A percentile compares a stretch with the other conserved stretches of the same genome.
These are phyloP conservation scores for Anas platyrhynchos DNA, from an alignment of 2,113 vertebrate genomes.

Conservation along the genomic window DNA sequence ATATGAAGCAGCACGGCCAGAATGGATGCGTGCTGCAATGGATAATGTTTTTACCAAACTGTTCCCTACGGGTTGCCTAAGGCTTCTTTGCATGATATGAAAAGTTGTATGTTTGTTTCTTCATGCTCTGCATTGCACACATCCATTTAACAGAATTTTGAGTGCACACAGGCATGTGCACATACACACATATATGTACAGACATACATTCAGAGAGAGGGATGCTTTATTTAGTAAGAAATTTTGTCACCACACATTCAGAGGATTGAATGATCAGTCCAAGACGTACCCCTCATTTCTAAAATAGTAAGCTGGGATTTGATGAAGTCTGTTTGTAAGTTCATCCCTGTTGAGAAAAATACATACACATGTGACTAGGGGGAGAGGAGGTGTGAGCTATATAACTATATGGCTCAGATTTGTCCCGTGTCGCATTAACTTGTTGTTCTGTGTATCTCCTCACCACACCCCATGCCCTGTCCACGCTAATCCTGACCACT, in stretches of 20 bases:
- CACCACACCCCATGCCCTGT: not conserved
- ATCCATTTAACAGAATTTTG: not conserved
- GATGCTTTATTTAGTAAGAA: not conserved
- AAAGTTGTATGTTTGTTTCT: not conserved
- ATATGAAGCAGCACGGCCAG: not conserved
- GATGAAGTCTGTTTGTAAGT: not conserved
- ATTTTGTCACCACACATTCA: not conserved
- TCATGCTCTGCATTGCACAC: not conserved
- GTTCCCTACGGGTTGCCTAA: not conserved
- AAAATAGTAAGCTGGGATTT: not conserved
- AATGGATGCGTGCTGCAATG: not conserved
- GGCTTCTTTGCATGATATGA: not conserved
- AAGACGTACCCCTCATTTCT: not conserved
- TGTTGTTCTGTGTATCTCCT: not conserved
- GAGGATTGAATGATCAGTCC: not conserved
- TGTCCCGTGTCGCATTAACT: not conserved
- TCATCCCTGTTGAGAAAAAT: not conserved
- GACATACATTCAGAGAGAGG: not conserved
- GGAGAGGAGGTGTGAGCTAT: not conserved
- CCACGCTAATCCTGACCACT: not conserved
- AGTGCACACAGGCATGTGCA: fast-evolving
- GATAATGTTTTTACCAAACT: not conserved
- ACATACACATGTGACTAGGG: not conserved
- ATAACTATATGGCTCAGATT: not conserved
- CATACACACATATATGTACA: not conserved